Conservation (phyloP, 2,888 invertebrate species). For the Cancer borealis region DNA sequence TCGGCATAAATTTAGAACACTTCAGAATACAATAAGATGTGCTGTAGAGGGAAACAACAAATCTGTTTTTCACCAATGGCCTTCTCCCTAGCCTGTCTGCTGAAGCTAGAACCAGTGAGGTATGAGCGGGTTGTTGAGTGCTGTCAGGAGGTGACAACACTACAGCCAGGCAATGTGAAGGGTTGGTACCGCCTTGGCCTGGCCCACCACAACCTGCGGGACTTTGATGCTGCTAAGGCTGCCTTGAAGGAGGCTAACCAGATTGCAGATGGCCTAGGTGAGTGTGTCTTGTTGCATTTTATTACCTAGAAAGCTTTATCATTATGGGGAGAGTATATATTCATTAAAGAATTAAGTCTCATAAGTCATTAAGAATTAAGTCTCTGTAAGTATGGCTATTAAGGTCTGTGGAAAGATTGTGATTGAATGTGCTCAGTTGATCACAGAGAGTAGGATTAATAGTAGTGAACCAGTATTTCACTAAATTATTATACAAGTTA, state of each 20-base stretch:
- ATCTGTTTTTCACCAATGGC: not conserved
- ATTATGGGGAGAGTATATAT: not conserved
- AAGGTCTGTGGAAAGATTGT: too few species aligned
- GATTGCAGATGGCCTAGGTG: conserved; percentile 62
- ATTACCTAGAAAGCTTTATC: not conserved
- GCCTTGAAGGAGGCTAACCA: conserved; percentile 64
- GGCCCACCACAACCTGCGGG: conserved; percentile 61
- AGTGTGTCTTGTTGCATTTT: not conserved
- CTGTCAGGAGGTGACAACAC: conserved; percentile 64
- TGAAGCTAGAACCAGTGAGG: conserved; percentile 64
- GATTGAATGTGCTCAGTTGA: too few species aligned
- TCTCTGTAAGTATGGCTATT: too few species aligned
- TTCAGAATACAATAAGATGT: too few species aligned
- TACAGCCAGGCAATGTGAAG: conserved; percentile 62
- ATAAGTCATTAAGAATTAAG: too few species aligned
- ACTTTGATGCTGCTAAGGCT: conserved; percentile 65
- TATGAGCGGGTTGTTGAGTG: conserved; percentile 70
- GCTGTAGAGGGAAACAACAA: not conserved
- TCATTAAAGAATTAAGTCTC: not conserved
- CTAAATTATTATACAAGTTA: not conserved
- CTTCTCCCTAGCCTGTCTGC: conserved; percentile 60
- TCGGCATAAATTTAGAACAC: too few species aligned
- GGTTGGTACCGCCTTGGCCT: conserved; percentile 73
- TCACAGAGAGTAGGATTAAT: too few species aligned
- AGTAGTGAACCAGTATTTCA: not conserved